phyloP scores from a whole-genome alignment of 64 coral and sea anemone genomes.

The Pachyseris speciosa region DNA sequence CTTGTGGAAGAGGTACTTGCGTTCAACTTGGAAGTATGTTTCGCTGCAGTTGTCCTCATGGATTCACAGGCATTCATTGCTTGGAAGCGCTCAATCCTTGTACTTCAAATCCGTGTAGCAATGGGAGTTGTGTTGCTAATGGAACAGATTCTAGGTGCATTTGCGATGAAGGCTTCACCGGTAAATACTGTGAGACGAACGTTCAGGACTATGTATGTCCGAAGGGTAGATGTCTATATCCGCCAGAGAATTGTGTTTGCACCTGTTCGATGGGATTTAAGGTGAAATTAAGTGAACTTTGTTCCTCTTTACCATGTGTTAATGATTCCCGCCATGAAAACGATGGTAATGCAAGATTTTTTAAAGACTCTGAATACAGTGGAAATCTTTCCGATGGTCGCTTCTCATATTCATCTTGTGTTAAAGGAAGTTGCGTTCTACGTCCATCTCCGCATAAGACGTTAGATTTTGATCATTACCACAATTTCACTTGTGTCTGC shows the following conservation, averaged over 20 bases:
- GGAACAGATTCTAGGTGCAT: slow-evolving; percentile 37
- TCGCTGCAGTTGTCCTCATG: slow-evolving; percentile 35
- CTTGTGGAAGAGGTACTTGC: slow-evolving; percentile 72
- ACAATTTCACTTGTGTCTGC: neutral
- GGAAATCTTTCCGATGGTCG: neutral
- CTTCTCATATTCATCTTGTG: neutral
- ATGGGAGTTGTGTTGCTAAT: slow-evolving; percentile 56
- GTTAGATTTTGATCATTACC: neutral
- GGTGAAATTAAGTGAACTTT: slow-evolving; percentile 13
- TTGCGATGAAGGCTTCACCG: slow-evolving; percentile 58
- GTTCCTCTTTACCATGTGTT: neutral
- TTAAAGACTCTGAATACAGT: neutral
- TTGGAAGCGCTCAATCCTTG: neutral
- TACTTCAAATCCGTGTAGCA: slow-evolving; percentile 15
- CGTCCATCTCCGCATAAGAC: neutral
- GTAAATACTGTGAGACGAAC: slow-evolving; percentile 31
- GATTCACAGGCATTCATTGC: slow-evolving; percentile 32
- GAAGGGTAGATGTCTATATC: slow-evolving; percentile 60
- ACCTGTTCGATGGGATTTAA: slow-evolving; percentile 23
- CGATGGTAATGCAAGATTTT: neutral
- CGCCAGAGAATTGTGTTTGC: neutral
- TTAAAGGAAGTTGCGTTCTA: neutral
- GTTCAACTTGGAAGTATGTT: slow-evolving; percentile 39
- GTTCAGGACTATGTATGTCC: slow-evolving; percentile 49
- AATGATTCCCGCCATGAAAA: neutral